Base-by-base conservation (phyloP, 1,140 invertebrate species). In the Delia radicum region DNA sequence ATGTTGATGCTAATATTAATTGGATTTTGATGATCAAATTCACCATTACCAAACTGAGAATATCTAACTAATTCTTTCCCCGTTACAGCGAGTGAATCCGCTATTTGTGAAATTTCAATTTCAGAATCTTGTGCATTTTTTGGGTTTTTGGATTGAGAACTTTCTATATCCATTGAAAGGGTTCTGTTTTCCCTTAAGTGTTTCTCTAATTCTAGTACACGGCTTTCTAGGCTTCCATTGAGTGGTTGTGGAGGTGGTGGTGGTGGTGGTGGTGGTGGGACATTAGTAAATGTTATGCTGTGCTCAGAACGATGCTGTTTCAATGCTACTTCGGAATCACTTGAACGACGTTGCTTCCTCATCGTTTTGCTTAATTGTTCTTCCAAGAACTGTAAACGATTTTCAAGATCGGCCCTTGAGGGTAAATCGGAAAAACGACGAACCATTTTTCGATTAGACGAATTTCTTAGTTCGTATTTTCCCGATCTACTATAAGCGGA, bases 291-390 rank as follows among this genome's bases (percentile, higher is more conserved):
- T 77, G 65, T 37, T 6, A 10, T 27, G n/a, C 29, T 65, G 7
- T 69, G 29, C n/a, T 33, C 10, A 21, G 55, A 24, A 21, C 24
- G 10, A 2, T 29, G 55, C 42, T 61, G 15, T 72, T 78, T 80
- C 77, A 83, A 85, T 85, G 83, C 83, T 80, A 85, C 83, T 80
- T 85, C 83, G 83, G 83, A 85, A 85, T 85, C 83, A 85, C 83
- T 85, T 85, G 83, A 83, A 82, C 83, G 80, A 81, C 83, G 83
- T 83, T 85, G 83, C 83, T 83, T 85, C 81, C 82, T 81, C 78
- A 84, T 81, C 80, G 79, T 85, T 79, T 79, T 81, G 74, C 80
- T 82, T 76, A 85, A 80, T 83, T 85, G 81, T 80, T 79, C 81
- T 78, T 85, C 83, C 76, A 85, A 79, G 80, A 85, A 85, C 77